Evolutionary conservation across 2,113 vertebrate species (phyloP), one percentile per base, ranked within the genome.

Genomic region (Narcine bancroftii): DNA sequence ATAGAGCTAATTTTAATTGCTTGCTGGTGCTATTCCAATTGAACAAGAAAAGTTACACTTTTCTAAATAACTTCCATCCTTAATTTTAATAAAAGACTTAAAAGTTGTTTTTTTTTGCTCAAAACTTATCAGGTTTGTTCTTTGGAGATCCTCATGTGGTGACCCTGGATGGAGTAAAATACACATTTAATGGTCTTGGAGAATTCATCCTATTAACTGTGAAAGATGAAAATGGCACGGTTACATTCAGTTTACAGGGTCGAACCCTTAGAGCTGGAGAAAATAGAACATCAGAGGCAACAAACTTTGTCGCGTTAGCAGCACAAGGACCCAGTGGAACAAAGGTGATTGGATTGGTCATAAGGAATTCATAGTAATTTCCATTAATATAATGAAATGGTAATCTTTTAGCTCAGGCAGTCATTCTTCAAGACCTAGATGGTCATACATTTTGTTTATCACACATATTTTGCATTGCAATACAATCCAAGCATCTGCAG

Each of bases 121-220:
- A n/a, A 87, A 33, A 87, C 5, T 42, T 92, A 50, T 1, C 60
- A 93, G 93, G 93, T 56, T 92, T 60, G 1, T 45, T 93, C 9
- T 93, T 92, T 93, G 93, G 93, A 36, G 93, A 93, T 50, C 93
- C 93, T 36, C 93, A 93, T 56, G 89, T 93, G 47, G 91, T 47
- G 66, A 93, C 92, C 50, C 47, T 93, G 69, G 93, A 93, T 89
- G 77, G 39, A 75, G 92, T 93, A 53, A 72, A 93, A 36, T 93
- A 93, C 79, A 93, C 93, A 26, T 93, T 93, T 56, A 93, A 93
- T 92, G 93, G 93, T 69, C 92, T 93, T 66, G 93, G 93, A 24
- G 93, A 93, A 76, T 93, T 91, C 71, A 92, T 83, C 29, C 89
- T 93, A 91, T 56, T 77, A 39, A 93, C 92, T 85, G 81, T 92